A percentile compares a stretch with the other conserved stretches of the same genome.
Conservation (phyloP, 2,113 vertebrate genomes). For the Semicossyphus pulcher region DNA sequence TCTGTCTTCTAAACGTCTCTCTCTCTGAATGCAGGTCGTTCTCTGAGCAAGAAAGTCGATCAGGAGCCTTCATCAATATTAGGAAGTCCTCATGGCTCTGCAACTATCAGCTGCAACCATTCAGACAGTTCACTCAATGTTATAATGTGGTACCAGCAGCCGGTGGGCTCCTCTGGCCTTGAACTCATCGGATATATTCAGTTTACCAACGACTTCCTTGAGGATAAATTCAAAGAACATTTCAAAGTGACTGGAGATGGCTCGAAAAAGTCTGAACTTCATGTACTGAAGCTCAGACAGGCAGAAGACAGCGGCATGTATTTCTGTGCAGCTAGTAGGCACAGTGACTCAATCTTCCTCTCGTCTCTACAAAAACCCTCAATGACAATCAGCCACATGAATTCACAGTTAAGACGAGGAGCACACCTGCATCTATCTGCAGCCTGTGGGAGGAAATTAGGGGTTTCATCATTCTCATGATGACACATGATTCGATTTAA, state of each 20-base stretch:
- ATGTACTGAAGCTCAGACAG: constrained; percentile 6
- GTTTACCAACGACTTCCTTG: accelerated
- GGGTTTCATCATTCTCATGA: too few species aligned
- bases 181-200: constrained; percentile 2
- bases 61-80: constrained; percentile 55
- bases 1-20: not conserved
- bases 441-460: constrained; percentile 1
- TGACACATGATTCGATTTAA: too few species aligned
- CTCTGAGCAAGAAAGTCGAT: constrained; percentile 24
- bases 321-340: constrained; percentile 68
- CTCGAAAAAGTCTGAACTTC: constrained; percentile 9
- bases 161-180: not conserved
- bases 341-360: constrained; percentile 40
- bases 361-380: constrained; percentile 46
- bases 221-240: not conserved
- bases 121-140: not conserved
- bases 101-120: constrained; percentile 46
- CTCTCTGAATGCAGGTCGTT: constrained; percentile 42
- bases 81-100: not conserved
- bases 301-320: constrained; percentile 59
- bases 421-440: constrained; percentile 18
- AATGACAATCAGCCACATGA: not conserved
- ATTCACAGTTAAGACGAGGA: not conserved
- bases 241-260: constrained; percentile 43
- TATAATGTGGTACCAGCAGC: constrained; percentile 53